These are phyloP conservation scores for Dynastes tityus DNA, from an alignment of 2,888 invertebrate genomes.

Conservation along the genomic window DNA sequence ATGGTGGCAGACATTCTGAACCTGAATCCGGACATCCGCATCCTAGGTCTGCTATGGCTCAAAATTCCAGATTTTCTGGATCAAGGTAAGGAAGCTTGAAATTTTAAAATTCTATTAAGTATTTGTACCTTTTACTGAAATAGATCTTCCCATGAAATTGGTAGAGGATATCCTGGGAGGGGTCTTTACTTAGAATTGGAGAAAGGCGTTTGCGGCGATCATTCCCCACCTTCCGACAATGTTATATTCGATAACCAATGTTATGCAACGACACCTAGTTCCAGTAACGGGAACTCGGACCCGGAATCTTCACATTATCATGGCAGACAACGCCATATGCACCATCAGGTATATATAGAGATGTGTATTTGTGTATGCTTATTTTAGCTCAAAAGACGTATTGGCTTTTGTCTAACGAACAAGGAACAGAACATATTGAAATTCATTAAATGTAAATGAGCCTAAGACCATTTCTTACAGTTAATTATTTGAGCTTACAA, in stretches of 20 bases:
- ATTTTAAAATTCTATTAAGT: neutral
- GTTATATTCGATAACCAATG: conserved; percentile 96
- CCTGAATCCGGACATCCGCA: conserved; percentile 72
- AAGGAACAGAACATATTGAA: neutral
- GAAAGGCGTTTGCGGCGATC: conserved; percentile 75
- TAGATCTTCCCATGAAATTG: conserved; percentile 83
- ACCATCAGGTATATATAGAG: conserved; percentile 72
- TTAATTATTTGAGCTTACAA: neutral
- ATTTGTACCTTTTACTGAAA: neutral
- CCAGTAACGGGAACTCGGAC: conserved; percentile 93
- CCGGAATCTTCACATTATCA: conserved; percentile 81
- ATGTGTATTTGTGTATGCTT: neutral
- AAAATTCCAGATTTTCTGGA: conserved; percentile 78
- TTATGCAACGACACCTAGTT: conserved; percentile 95
- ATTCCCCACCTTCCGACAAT: conserved; percentile 93
- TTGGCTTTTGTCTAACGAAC: neutral
- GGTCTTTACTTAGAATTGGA: conserved; percentile 87
- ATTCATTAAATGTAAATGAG: neutral
- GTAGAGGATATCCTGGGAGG: conserved; percentile 80
- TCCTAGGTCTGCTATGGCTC: conserved; percentile 75
- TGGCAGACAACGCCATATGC: conserved; percentile 74
- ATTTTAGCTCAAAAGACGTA: neutral
- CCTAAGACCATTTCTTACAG: neutral
- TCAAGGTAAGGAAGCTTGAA: conserved; percentile 71
- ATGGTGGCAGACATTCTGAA: conserved; percentile 70